Percentiles rank a stretch among this genome's conserved stretches.
Evolutionary conservation across 2,113 vertebrate genomes (phyloP).

Genomic region (Delphinus delphis): DNA sequence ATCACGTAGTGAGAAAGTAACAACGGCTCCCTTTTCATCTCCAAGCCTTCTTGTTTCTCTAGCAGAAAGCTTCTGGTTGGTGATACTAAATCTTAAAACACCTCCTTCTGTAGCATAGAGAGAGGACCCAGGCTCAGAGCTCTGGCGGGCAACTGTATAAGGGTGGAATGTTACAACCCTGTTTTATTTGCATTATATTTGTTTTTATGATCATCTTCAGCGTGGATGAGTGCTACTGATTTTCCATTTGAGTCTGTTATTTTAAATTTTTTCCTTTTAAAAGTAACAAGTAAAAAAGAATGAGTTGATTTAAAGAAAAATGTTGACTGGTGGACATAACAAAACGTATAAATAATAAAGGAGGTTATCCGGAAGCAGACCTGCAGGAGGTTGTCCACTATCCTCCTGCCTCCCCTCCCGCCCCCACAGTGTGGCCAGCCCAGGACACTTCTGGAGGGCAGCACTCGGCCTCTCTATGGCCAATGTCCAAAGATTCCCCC

Average conservation of each 20-base stretch:
- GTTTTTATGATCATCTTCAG: neutral
- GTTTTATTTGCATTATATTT: neutral
- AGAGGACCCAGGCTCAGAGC: no score
- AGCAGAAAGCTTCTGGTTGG: neutral
- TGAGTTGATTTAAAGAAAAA: neutral
- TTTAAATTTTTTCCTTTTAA: neutral
- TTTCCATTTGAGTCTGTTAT: neutral
- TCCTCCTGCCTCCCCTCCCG: neutral
- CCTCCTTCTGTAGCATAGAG: rapidly evolving
- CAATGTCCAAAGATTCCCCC: neutral
- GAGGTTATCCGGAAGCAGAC: neutral
- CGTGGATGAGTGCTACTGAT: neutral
- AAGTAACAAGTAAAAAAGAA: neutral
- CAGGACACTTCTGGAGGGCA: neutral
- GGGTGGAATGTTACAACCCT: rapidly evolving
- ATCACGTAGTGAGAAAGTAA: rapidly evolving
- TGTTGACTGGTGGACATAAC: neutral
- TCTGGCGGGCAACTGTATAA: rapidly evolving
- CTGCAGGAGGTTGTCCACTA: rapidly evolving
- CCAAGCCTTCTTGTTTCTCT: neutral
- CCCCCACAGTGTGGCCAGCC: rapidly evolving
- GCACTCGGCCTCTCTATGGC: neutral
- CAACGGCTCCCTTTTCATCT: no score
- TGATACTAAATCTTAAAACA: neutral
- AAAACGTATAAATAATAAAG: neutral